Conservation (phyloP, 35 echinoderm and acorn worm genomes). For the Hemicentrotus pulcherrimus region DNA sequence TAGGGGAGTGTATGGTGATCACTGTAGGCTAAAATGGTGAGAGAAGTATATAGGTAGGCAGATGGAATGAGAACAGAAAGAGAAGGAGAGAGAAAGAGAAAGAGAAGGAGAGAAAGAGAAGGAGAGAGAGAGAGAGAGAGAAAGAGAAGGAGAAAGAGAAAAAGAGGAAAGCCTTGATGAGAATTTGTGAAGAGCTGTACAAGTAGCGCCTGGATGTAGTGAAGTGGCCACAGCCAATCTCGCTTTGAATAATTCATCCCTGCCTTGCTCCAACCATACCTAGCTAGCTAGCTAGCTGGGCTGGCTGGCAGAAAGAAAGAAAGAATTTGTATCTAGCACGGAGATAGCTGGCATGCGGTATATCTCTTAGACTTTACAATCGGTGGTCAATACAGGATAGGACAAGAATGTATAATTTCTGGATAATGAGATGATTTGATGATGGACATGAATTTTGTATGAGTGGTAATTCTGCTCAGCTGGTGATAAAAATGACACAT, state of each 20-base stretch:
- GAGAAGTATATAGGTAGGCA: neutral
- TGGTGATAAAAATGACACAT: neutral
- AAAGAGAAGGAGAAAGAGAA: neutral
- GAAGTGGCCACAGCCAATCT: constrained; percentile 42
- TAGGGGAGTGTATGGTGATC: too few relatives aligned
- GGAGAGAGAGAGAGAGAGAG: neutral
- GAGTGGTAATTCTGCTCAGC: constrained; percentile 5
- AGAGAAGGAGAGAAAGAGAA: neutral
- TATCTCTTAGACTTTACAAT: neutral
- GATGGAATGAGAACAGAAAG: neutral
- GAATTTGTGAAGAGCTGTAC: constrained; percentile 25
- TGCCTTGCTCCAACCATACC: neutral
- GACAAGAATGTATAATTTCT: constrained; percentile 23
- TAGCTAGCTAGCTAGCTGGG: neutral
- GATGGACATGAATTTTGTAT: constrained; percentile 27
- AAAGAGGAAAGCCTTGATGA: constrained; percentile 17
- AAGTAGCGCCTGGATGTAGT: neutral
- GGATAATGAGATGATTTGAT: constrained; percentile 22
- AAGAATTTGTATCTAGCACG: neutral
- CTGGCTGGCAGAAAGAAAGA: neutral
- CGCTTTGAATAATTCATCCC: constrained; percentile 23
- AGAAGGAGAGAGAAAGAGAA: neutral
- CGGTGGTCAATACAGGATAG: constrained; percentile 23
- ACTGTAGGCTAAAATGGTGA: neutral
- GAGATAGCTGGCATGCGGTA: neutral